A percentile compares a stretch with the other conserved stretches of the same genome.
These are phyloP conservation scores for Chirona hameri DNA, from an alignment of 2,888 invertebrate genomes.

Conservation along the genomic window DNA sequence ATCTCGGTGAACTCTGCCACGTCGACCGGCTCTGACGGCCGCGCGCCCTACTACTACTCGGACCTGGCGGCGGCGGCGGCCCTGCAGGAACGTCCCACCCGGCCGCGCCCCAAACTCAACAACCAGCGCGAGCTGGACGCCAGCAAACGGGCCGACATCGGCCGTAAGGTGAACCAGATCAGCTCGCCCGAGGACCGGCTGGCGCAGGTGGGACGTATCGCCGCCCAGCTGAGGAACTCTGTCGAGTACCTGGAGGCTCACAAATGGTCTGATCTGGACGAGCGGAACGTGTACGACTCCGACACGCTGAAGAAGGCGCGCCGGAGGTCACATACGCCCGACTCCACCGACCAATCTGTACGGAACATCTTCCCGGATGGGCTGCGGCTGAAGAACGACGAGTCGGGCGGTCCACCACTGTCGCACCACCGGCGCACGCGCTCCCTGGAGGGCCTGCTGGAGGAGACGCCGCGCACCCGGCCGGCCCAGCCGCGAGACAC, in stretches of 20 bases:
- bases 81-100: conserved; percentile 26
- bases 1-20: conserved; percentile 38
- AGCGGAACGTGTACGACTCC: conserved; percentile 38
- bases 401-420: conserved; percentile 27
- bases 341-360: conserved; percentile 36
- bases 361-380: conserved; percentile 39
- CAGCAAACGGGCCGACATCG: conserved; percentile 39
- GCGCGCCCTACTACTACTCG: conserved; percentile 40
- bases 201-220: conserved; percentile 33
- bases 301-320: conserved; percentile 38
- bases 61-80: conserved; percentile 34
- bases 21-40: conserved; percentile 35
- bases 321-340: conserved; percentile 37
- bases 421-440: conserved; percentile 38
- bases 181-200: neutral
- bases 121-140: conserved; percentile 40
- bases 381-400: conserved; percentile 37
- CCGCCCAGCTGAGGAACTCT: conserved; percentile 36
- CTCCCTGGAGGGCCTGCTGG: conserved; percentile 39
- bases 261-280: conserved; percentile 38
- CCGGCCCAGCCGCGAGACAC: neutral
- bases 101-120: conserved; percentile 38
- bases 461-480: conserved; percentile 36
- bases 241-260: conserved; percentile 38
- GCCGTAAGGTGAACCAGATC: conserved; percentile 40